Conservation (phyloP, 2,888 invertebrate genomes). For the Hirtodrosophila trivittata region DNA sequence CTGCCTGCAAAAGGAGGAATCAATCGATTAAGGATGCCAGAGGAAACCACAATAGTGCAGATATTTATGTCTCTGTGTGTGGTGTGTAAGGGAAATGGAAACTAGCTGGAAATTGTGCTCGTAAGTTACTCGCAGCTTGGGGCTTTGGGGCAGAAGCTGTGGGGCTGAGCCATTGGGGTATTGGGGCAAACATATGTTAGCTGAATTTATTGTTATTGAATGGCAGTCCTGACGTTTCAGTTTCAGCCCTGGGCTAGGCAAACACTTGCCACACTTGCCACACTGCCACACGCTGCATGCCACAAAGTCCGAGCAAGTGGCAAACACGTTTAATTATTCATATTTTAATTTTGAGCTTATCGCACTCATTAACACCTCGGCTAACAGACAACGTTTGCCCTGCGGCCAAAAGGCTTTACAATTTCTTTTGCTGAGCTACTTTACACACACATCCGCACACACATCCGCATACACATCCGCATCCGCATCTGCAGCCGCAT, state of each 20-base stretch:
- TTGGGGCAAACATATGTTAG: slow-evolving; percentile 47
- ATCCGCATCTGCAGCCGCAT: slow-evolving; percentile 19
- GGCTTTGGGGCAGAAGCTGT: slow-evolving; percentile 20
- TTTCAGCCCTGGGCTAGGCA: slow-evolving; percentile 9
- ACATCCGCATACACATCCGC: background rate
- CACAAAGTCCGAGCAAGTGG: slow-evolving; percentile 23
- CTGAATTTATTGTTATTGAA: slow-evolving; percentile 59
- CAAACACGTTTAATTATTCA: slow-evolving; percentile 71
- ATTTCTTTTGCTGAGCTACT: slow-evolving; percentile 18
- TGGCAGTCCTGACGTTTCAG: slow-evolving; percentile 11
- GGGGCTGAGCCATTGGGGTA: slow-evolving; percentile 34
- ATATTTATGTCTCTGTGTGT: background rate
- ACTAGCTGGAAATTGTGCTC: slow-evolving; percentile 20
- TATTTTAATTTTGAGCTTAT: slow-evolving; percentile 77
- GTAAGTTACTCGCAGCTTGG: slow-evolving; percentile 28
- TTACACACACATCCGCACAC: background rate
- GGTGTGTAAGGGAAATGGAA: background rate
- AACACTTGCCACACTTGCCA: slow-evolving; percentile 25
- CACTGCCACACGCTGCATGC: slow-evolving; percentile 16
- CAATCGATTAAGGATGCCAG: slow-evolving; percentile 27
- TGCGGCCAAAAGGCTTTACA: slow-evolving; percentile 51
- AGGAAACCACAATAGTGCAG: background rate
- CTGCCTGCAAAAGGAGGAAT: background rate
- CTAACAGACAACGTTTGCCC: slow-evolving; percentile 11
- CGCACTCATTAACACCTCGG: slow-evolving; percentile 72